Conservation (phyloP, 2,888 invertebrate species). For the Macrostomum cliftonense region DNA sequence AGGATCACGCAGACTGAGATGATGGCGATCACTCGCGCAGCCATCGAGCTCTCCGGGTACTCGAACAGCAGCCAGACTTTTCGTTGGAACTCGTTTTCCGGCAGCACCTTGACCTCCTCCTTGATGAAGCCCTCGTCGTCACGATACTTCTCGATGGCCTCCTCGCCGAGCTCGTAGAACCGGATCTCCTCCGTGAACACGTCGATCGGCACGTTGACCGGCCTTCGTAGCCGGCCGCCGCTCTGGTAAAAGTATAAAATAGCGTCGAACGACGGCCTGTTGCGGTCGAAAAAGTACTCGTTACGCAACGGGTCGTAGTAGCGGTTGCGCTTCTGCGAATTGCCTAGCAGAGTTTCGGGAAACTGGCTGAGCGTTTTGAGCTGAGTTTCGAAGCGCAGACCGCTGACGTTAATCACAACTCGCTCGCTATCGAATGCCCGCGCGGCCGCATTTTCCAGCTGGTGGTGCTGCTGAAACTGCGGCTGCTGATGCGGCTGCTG, state of each 20-base stretch:
- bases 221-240: constrained; percentile 75
- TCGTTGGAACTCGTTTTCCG: constrained; percentile 83
- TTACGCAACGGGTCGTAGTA: constrained; percentile 92
- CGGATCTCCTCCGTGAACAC: constrained; percentile 98
- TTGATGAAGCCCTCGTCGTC: constrained; percentile 97
- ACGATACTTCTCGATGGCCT: constrained; percentile 44
- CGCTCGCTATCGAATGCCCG: no score
- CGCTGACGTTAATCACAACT: constrained; percentile 48
- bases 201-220: constrained; percentile 86
- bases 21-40: constrained; percentile 90
- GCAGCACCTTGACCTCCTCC: constrained; percentile 92
- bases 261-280: constrained; percentile 95
- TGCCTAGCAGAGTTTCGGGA: constrained; percentile 85
- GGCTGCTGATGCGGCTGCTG: no score
- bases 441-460: no score
- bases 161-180: constrained; percentile 93
- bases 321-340: constrained; percentile 58
- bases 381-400: constrained; percentile 92
- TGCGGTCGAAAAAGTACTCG: constrained; percentile 98
- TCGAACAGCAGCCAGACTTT: constrained; percentile 97
- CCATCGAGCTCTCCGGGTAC: constrained; percentile 95
- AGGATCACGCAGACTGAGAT: constrained; percentile 96
- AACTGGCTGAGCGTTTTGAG: constrained; percentile 91
- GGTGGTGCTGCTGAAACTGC: no score
- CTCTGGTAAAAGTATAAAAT: constrained; percentile 91